Conservation (phyloP, 2,888 invertebrate genomes). For the Elysia crispata region DNA sequence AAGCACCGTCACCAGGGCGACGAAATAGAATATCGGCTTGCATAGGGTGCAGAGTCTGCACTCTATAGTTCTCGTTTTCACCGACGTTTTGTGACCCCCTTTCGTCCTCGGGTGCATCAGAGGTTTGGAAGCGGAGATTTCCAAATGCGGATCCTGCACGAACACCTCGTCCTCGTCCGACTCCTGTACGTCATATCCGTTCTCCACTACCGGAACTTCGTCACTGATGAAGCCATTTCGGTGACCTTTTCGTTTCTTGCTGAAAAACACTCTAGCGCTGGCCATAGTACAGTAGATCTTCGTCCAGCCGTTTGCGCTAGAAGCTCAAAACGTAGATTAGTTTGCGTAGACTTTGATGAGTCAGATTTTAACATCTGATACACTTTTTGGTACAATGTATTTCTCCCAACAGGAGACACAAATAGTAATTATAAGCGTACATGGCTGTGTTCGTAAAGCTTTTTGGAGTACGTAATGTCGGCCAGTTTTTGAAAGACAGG, state of each 20-base stretch:
- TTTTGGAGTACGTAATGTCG: too few relatives aligned
- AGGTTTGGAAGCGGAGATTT: constrained; percentile 65
- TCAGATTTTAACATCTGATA: too few relatives aligned
- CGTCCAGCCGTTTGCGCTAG: background rate
- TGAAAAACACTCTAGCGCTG: constrained; percentile 54
- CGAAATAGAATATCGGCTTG: constrained; percentile 64
- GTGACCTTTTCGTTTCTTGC: constrained; percentile 48
- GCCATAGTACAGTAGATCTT: constrained; percentile 7
- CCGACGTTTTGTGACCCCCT: constrained; percentile 56
- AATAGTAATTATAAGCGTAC: too few relatives aligned
- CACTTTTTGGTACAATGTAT: too few relatives aligned
- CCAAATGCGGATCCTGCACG: constrained; percentile 62
- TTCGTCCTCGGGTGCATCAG: constrained; percentile 65
- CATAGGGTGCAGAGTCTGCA: constrained; percentile 62
- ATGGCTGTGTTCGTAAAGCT: too few relatives aligned
- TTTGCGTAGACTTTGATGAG: too few relatives aligned
- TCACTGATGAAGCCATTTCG: constrained; percentile 58
- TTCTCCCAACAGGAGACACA: too few relatives aligned
- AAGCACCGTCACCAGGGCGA: constrained; percentile 62
- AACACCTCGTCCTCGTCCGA: constrained; percentile 68
- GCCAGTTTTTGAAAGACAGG: too few relatives aligned
- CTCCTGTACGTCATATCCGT: constrained; percentile 59
- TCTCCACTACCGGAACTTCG: constrained; percentile 56
- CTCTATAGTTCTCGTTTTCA: constrained; percentile 61
- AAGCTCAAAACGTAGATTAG: too few relatives aligned